Base-by-base conservation (phyloP, 1,140 invertebrate genomes). In the Drosophila pandora region DNA sequence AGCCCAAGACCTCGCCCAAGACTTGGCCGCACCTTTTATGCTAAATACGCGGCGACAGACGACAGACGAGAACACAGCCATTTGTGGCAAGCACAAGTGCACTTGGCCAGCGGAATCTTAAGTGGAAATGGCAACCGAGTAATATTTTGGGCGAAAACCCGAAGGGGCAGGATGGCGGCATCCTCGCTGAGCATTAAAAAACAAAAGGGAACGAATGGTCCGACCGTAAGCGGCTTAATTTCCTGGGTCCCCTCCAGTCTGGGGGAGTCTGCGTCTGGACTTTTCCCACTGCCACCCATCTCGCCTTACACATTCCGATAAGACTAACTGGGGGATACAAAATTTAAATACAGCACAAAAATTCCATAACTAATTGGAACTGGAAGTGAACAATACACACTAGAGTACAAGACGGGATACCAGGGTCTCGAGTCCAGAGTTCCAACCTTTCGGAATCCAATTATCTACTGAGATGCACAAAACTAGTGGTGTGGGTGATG, bases 211-310 rank as follows among this genome's bases (percentile, higher is more conserved):
- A 56, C 74, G 41, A 83, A 72, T 61, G 57, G 61, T 45, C 45
- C 52, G 72, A 55, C 74, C 75, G 70, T 85, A 85, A 85, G 82
- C 82, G 83, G 82, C 82, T 85, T 85, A 87, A 87, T 78, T 87
- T 68, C 39, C 52, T 45, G 28, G 49, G 54, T 50, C 23, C 25
- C 12, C 34, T 10, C 10, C 9, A 10, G 34, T 12, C 34, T 12
- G 34, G 12, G 34, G 34, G 34, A n/a, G 34, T 37, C 34, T 28
- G 37, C 10, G 47, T n/a, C 62, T 49, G 59, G 32, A 12, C 7
- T 17, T 37, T 37, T 37, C 12, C 41, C 10, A 9, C n/a, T 10
- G 25, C 12, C 30, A 2, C 17, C 62, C 30, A 28, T 30, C 64
- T 45, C 39, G 22, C 21, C 63, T 49, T 57, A 37, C 50, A 57